Percentiles rank a stretch among this genome's conserved stretches.
phyloP scores from a whole-genome alignment of 2,797 vertebrate genomes.

The Acrocephalus scirpaceus region DNA sequence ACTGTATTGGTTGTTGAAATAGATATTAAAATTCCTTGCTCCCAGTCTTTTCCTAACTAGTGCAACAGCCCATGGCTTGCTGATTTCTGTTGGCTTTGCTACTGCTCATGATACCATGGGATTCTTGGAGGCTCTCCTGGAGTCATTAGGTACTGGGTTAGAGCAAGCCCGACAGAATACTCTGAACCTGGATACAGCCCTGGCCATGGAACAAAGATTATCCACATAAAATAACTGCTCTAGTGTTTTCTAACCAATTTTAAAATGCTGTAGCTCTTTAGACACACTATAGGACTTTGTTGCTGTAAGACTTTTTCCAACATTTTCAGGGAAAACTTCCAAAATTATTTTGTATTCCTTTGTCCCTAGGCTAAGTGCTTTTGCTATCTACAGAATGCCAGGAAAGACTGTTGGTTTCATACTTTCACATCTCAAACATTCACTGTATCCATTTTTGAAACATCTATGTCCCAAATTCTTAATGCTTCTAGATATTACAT shows the following conservation, averaged over 20 bases:
- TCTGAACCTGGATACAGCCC: neutral
- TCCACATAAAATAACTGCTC: neutral
- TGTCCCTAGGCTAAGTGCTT: neutral
- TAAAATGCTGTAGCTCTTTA: neutral
- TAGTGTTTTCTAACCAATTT: neutral
- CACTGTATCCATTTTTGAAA: neutral
- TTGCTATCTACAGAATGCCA: neutral
- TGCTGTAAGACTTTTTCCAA: neutral
- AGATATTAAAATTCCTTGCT: neutral
- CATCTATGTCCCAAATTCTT: neutral
- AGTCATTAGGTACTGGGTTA: neutral
- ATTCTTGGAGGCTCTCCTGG: neutral
- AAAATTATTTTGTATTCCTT: neutral
- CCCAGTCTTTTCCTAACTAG: neutral
- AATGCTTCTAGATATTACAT: neutral
- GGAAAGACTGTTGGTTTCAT: neutral
- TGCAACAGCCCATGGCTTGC: neutral
- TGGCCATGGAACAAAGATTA: neutral
- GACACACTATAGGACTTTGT: neutral
- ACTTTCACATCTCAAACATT: neutral
- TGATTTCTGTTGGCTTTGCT: neutral
- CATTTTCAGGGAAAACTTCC: neutral
- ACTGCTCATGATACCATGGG: accelerated
- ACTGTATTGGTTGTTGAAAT: neutral
- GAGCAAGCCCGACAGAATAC: neutral